Evolutionary conservation across 2,888 invertebrate species (phyloP).

Genomic region (Leptura quadrifasciata): DNA sequence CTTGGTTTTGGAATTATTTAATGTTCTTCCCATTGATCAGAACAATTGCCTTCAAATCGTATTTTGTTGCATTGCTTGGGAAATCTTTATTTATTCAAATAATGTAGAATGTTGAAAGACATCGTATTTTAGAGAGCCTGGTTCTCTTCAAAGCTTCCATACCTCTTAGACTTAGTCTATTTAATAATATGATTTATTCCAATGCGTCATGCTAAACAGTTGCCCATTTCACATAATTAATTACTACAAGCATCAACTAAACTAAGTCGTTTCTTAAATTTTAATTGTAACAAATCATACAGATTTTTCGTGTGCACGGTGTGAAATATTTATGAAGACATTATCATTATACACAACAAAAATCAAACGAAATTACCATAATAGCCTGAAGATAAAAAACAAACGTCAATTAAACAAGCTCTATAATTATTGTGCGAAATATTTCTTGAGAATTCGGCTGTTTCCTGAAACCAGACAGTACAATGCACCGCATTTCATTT

Average conservation of each 20-base stretch:
- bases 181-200: too few relatives aligned
- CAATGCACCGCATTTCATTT: constrained; percentile 59
- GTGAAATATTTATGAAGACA: constrained; percentile 30
- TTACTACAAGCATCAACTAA: not conserved
- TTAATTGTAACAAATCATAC: constrained; percentile 11
- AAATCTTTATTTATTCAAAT: too few relatives aligned
- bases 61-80: too few relatives aligned
- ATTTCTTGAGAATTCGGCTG: constrained; percentile 58
- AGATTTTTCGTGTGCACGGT: not conserved
- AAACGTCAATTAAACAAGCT: constrained; percentile 39
- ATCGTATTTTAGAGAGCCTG: too few relatives aligned
- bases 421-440: constrained; percentile 44
- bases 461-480: constrained; percentile 52
- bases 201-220: not conserved
- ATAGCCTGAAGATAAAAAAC: constrained; percentile 19
- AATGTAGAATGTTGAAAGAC: too few relatives aligned
- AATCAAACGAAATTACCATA: constrained; percentile 28
- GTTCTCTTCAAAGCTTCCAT: too few relatives aligned
- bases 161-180: too few relatives aligned
- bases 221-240: not conserved
- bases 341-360: constrained; percentile 6
- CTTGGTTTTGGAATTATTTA: too few relatives aligned
- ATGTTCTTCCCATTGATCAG: too few relatives aligned
- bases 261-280: not conserved
- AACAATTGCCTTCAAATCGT: too few relatives aligned